Evolutionary conservation across 2,888 invertebrate genomes (phyloP).

Genomic region (Drosophila helvetica): DNA sequence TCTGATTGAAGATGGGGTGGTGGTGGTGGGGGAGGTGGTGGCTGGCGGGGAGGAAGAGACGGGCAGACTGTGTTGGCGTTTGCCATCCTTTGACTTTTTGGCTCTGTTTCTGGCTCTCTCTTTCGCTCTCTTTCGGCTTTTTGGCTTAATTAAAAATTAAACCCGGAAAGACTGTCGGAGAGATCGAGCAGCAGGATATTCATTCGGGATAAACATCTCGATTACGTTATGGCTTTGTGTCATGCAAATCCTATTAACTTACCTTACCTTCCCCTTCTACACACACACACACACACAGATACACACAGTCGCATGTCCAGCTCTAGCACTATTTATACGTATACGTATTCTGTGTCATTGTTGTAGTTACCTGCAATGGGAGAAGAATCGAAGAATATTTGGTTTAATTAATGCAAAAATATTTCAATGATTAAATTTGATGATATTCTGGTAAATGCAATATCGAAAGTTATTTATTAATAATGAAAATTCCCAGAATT

Average conservation of each 20-base stretch:
- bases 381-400: constrained; percentile 9
- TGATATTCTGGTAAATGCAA: constrained; percentile 10
- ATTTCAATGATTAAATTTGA: constrained; percentile 11
- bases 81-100: neutral
- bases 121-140: neutral
- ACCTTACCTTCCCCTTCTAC: too few relatives aligned
- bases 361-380: constrained; percentile 57
- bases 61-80: too few relatives aligned
- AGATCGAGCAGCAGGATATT: neutral
- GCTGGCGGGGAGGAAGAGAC: too few relatives aligned
- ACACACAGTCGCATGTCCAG: too few relatives aligned
- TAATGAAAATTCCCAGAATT: neutral
- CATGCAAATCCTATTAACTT: neutral
- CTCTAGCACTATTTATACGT: too few relatives aligned
- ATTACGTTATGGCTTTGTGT: neutral
- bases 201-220: neutral
- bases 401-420: constrained; percentile 23
- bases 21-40: too few relatives aligned
- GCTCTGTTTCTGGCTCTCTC: neutral
- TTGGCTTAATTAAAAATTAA: constrained; percentile 3
- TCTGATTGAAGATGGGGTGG: neutral
- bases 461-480: neutral
- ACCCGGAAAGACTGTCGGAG: too few relatives aligned
- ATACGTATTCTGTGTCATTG: neutral
- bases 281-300: neutral